Evolutionary conservation across 2,113 vertebrate genomes (phyloP), one percentile per base, ranked within the genome.

Genomic region (Guaruba guarouba): DNA sequence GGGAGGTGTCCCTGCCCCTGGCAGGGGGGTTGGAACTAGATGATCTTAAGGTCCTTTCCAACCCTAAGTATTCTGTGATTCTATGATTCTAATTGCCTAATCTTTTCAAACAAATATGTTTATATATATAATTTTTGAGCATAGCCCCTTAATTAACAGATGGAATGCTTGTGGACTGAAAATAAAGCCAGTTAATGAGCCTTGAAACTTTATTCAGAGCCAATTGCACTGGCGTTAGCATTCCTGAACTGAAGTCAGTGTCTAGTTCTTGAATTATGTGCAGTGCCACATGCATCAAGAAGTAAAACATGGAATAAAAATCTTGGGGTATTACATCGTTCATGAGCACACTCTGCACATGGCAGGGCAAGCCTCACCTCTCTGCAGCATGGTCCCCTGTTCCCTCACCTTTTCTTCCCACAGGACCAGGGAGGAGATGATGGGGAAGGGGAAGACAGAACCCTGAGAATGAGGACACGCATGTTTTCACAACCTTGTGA

Each of bases 121-220:
- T 94, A 68, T 61, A 61, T 66, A 28, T 39, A 24, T 43, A 82
- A 71, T 20, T 86, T 93, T 63, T 48, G 62, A 87, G 22, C 67
- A 68, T 12, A 85, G 28, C 6, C 14, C 57, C 35, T 80, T 89
- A 91, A 74, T 83, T 93, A 95, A 76, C 75, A 90, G 33, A 17
- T 64, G 33, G 52, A 95, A 67, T 55, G 8, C 16, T 49, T 78
- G 16, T 67, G 18, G 31, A 69, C 84, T 89, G 57, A 63, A 94
- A 95, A 82, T 22, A 91, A 95, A 92, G 28, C 18, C 43, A 75
- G 62, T 82, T 62, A 82, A 13, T 44, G 46, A 75, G 41, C 44
- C 87, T 17, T 90, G 57, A 86, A 81, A 92, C 88, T 90, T 44
- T 15, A 84, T 73, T 92, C 68, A 77, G 61, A 95, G 61, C n/a